Evolutionary conservation across 2,888 invertebrate genomes (phyloP).

Genomic region (Tenthredo notha): DNA sequence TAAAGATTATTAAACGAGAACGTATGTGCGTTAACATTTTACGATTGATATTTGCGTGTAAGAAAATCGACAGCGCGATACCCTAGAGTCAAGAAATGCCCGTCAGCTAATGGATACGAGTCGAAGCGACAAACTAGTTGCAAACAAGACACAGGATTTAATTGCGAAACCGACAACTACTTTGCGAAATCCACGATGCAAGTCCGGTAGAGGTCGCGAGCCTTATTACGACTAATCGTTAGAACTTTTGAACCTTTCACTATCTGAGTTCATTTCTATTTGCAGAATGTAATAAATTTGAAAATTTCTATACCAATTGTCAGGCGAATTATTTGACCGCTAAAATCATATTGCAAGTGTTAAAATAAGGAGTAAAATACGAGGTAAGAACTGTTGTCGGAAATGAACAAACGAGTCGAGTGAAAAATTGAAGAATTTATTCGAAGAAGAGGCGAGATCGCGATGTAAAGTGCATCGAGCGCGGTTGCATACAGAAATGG

Average conservation of each 20-base stretch:
- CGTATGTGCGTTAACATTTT: not conserved
- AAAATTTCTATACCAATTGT: not conserved
- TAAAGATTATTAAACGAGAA: constrained; percentile 25
- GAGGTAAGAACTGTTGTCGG: constrained; percentile 27
- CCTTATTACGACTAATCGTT: constrained; percentile 45
- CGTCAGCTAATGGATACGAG: constrained; percentile 22
- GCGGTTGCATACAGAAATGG: constrained; percentile 43
- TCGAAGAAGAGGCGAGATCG: not conserved
- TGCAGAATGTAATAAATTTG: not conserved
- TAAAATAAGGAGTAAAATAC: not conserved
- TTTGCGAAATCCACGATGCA: constrained; percentile 36
- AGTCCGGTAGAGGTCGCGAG: constrained; percentile 34
- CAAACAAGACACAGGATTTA: constrained; percentile 22
- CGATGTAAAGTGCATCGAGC: constrained; percentile 38
- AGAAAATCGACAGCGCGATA: constrained; percentile 1
- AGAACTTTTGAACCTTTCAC: constrained; percentile 45
- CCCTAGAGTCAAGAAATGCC: constrained; percentile 3
- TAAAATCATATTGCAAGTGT: not conserved
- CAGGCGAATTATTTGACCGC: not conserved
- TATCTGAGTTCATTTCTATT: not conserved
- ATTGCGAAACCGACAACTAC: constrained; percentile 23
- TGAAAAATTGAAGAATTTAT: constrained; percentile 11
- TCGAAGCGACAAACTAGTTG: constrained; percentile 31
- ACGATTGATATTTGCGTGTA: not conserved
- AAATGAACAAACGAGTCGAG: constrained; percentile 22